Percentiles rank a stretch among this genome's conserved stretches.
Evolutionary conservation across 2,797 vertebrate species (phyloP).

Genomic region (Cichlasoma orientale): DNA sequence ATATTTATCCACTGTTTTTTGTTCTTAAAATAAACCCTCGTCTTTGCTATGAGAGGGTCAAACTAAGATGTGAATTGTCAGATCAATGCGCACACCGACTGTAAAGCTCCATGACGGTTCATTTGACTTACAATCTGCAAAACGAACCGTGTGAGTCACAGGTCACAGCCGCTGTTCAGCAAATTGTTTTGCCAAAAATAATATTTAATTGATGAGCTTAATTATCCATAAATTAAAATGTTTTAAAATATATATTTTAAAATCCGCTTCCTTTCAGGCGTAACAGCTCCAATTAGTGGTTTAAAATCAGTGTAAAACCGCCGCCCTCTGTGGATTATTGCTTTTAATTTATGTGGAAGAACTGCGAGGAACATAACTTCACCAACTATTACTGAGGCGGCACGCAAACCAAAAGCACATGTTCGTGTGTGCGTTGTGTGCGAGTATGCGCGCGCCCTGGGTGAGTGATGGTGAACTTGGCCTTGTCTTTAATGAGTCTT

Average conservation of each 20-base stretch:
- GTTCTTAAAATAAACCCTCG: not conserved
- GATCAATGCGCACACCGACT: constrained; percentile 27
- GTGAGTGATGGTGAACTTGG: constrained; percentile 71
- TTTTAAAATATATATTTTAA: not conserved
- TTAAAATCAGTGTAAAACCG: constrained; percentile 31
- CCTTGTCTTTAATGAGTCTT: constrained; percentile 69
- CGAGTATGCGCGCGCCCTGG: not conserved
- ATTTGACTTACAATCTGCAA: not conserved
- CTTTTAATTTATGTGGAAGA: constrained; percentile 41
- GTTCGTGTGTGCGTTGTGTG: not conserved
- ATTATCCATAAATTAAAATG: constrained; percentile 11
- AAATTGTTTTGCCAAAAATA: not conserved
- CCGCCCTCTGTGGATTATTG: constrained; percentile 21
- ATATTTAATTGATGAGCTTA: not conserved
- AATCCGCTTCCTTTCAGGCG: not conserved
- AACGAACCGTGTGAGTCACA: not conserved
- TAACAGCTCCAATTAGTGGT: constrained; percentile 9
- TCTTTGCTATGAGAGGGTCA: constrained; percentile 33
- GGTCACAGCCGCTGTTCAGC: not conserved
- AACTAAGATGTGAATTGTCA: not conserved
- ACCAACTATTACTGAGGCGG: constrained; percentile 28
- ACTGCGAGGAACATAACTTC: constrained; percentile 26
- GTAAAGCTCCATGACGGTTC: not conserved
- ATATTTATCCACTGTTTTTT: not conserved
- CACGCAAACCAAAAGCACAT: constrained; percentile 47